Conservation (phyloP, 2,888 invertebrate species). For the Agrotis ipsilon region DNA sequence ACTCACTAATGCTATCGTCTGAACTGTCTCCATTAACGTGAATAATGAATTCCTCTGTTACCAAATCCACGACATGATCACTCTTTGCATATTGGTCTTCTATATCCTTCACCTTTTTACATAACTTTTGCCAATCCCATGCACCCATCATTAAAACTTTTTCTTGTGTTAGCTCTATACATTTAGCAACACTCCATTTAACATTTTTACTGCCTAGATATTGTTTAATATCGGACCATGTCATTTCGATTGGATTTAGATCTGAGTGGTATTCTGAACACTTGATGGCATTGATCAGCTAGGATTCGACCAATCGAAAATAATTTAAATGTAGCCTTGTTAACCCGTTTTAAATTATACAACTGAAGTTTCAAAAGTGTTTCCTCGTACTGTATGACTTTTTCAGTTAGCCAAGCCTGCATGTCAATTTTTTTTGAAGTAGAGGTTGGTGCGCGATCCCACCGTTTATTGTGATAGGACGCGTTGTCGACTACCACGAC, state of each 20-base stretch:
- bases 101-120: not conserved
- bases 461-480: too few relatives aligned
- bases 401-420: slow-evolving; percentile 3
- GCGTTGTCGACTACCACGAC: too few relatives aligned
- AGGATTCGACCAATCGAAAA: not conserved
- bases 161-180: not conserved
- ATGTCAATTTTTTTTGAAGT: slow-evolving; percentile 12
- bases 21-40: too few relatives aligned
- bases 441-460: too few relatives aligned
- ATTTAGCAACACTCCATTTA: not conserved
- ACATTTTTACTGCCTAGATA: not conserved
- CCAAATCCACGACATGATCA: too few relatives aligned
- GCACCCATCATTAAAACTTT: not conserved
- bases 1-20: too few relatives aligned
- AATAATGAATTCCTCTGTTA: too few relatives aligned
- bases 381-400: not conserved
- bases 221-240: not conserved
- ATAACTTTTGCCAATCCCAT: not conserved
- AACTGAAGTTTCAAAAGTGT: not conserved
- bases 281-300: not conserved
- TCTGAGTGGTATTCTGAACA: not conserved
- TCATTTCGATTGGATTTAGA: not conserved
- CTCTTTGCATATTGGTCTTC: too few relatives aligned
- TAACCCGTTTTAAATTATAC: not conserved
- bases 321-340: not conserved